These are phyloP conservation scores for Chaetops frenatus DNA, from an alignment of 2,113 vertebrate genomes.

Conservation along the genomic window DNA sequence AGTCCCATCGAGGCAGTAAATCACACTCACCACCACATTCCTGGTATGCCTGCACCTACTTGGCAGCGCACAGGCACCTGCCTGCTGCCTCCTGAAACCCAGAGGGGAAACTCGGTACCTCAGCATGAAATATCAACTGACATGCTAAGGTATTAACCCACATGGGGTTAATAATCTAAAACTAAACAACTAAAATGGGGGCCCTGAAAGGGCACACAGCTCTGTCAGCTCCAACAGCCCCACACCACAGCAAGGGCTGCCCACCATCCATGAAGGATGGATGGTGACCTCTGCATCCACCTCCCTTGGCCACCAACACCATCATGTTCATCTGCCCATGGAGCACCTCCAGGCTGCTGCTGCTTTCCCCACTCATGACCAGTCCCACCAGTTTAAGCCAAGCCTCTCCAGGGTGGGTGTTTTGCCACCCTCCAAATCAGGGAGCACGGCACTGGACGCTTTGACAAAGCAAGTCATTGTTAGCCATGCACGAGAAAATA, in stretches of 20 bases:
- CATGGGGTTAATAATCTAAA: too few relatives aligned
- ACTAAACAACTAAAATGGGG: too few relatives aligned
- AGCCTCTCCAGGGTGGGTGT: not conserved
- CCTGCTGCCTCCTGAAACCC: not conserved
- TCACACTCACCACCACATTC: not conserved
- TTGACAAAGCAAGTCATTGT: not conserved
- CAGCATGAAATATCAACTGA: not conserved
- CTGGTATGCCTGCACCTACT: not conserved
- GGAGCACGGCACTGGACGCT: rapidly evolving
- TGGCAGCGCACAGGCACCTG: rapidly evolving
- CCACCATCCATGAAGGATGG: rapidly evolving
- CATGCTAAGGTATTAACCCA: not conserved
- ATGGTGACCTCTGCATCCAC: not conserved
- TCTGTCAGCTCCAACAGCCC: not conserved
- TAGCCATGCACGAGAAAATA: rapidly evolving
- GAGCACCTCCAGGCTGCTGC: not conserved
- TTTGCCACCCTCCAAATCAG: not conserved
- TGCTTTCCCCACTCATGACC: not conserved
- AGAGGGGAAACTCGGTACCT: not conserved
- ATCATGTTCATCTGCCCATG: not conserved
- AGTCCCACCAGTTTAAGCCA: not conserved
- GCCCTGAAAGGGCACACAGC: not conserved
- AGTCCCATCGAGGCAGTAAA: not conserved
- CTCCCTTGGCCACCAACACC: not conserved
- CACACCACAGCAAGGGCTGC: rapidly evolving